phyloP scores from a whole-genome alignment of 1,140 invertebrate species.

The Lordiphosa collinella region DNA sequence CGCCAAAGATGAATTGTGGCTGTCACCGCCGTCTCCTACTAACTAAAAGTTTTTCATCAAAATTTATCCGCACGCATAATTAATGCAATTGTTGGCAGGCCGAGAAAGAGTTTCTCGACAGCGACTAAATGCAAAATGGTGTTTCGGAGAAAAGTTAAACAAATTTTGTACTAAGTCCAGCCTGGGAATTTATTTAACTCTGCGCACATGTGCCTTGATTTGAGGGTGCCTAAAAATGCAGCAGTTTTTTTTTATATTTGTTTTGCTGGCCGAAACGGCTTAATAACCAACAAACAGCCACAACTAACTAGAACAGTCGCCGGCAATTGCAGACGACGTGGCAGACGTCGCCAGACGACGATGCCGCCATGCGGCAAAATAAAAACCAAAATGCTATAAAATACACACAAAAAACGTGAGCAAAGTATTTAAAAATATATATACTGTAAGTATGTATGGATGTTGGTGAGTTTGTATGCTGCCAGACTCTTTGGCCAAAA shows the following conservation, averaged over 20 bases:
- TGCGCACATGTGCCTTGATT: conserved; percentile 22
- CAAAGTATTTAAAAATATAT: conserved; percentile 32
- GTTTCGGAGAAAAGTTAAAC: neutral
- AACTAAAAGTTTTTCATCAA: conserved; percentile 32
- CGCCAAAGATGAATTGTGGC: conserved; percentile 63
- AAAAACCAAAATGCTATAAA: conserved; percentile 53
- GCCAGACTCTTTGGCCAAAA: conserved; percentile 20
- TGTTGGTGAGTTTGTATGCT: conserved; percentile 12
- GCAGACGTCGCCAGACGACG: conserved; percentile 35
- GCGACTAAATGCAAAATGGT: conserved; percentile 3
- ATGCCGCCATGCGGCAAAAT: conserved; percentile 51
- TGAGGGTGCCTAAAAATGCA: neutral
- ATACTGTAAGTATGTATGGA: no score
- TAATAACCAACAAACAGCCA: conserved; percentile 33
- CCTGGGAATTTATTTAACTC: conserved; percentile 28
- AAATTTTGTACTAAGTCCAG: conserved; percentile 1
- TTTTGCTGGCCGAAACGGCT: conserved; percentile 12
- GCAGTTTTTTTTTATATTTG: conserved; percentile 29
- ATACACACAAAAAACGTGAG: conserved; percentile 20
- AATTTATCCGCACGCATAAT: conserved; percentile 57
- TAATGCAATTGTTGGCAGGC: conserved; percentile 60
- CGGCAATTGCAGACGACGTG: conserved; percentile 42
- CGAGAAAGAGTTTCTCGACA: conserved; percentile 21
- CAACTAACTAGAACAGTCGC: conserved; percentile 1
- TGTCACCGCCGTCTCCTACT: conserved; percentile 41